Conservation (phyloP, 2,797 vertebrate genomes). For the Sebastes nivosus region DNA sequence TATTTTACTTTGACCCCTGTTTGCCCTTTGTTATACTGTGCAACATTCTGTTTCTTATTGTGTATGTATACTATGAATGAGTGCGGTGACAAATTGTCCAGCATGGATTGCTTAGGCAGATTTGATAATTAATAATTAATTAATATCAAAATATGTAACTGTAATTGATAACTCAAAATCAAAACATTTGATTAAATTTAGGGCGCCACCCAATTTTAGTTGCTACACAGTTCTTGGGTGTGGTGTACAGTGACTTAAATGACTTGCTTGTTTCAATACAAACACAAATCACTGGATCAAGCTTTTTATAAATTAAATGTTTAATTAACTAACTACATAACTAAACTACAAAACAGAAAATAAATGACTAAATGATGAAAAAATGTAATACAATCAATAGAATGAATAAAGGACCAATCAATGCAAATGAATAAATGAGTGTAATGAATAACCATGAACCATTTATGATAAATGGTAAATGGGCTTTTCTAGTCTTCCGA, state of each 20-base stretch:
- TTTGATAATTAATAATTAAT: too few relatives aligned
- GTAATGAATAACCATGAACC: not conserved
- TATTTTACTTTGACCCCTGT: conserved; percentile 11
- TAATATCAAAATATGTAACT: too few relatives aligned
- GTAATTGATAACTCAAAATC: too few relatives aligned
- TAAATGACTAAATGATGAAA: not conserved
- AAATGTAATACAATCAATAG: too few relatives aligned
- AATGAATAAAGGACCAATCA: not conserved
- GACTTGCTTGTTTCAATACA: not conserved
- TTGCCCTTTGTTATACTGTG: conserved; percentile 13
- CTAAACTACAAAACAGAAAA: not conserved
- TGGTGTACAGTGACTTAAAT: too few relatives aligned
- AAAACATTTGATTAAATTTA: too few relatives aligned
- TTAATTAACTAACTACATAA: not conserved
- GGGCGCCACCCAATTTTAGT: too few relatives aligned
- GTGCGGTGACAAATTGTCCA: not conserved
- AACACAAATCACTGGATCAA: not conserved
- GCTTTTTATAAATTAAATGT: not conserved
- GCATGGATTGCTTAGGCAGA: not conserved
- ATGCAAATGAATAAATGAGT: not conserved
- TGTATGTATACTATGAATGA: not conserved
- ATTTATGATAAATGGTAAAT: not conserved
- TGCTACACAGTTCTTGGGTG: too few relatives aligned
- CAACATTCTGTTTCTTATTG: not conserved
- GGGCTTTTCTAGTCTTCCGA: too few relatives aligned